Percentiles rank a stretch among this genome's conserved stretches.
Evolutionary conservation across 2,888 invertebrate species (phyloP).

Genomic region (Dioctria rufipes): DNA sequence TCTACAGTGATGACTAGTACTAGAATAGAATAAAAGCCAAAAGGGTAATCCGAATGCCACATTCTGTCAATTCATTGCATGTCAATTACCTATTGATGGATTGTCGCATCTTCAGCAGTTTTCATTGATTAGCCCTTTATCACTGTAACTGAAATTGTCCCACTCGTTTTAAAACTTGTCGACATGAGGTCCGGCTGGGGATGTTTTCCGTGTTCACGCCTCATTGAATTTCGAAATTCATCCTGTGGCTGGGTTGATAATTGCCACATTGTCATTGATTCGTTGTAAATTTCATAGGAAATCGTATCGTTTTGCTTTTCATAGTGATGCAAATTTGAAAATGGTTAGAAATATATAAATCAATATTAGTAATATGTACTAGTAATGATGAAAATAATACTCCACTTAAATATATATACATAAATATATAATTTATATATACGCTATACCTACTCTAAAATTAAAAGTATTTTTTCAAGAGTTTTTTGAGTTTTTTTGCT

Average conservation of each 20-base stretch:
- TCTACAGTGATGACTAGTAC: background rate
- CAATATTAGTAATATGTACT: too few species aligned
- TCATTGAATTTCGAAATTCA: slow-evolving; percentile 37
- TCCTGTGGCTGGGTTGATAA: slow-evolving; percentile 14
- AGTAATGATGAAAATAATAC: too few species aligned
- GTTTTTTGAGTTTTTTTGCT: background rate
- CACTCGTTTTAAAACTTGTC: slow-evolving; percentile 30
- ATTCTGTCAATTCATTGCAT: slow-evolving; percentile 41
- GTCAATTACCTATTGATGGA: slow-evolving; percentile 47
- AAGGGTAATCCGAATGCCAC: slow-evolving; percentile 10
- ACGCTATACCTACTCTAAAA: too few species aligned
- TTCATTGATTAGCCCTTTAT: slow-evolving; percentile 16
- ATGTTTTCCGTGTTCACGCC: slow-evolving; percentile 35
- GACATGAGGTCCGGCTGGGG: slow-evolving; percentile 13
- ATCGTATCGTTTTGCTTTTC: background rate
- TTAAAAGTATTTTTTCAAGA: background rate
- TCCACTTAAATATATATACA: too few species aligned
- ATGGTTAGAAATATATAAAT: background rate
- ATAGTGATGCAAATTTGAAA: background rate
- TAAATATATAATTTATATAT: too few species aligned
- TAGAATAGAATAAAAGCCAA: background rate
- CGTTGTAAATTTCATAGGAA: background rate
- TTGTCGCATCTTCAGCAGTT: background rate
- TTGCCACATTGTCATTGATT: slow-evolving; percentile 37
- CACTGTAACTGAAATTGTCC: background rate